phyloP scores from a whole-genome alignment of 92 coral and sea anemone genomes.

The Heliopora coerulea region DNA sequence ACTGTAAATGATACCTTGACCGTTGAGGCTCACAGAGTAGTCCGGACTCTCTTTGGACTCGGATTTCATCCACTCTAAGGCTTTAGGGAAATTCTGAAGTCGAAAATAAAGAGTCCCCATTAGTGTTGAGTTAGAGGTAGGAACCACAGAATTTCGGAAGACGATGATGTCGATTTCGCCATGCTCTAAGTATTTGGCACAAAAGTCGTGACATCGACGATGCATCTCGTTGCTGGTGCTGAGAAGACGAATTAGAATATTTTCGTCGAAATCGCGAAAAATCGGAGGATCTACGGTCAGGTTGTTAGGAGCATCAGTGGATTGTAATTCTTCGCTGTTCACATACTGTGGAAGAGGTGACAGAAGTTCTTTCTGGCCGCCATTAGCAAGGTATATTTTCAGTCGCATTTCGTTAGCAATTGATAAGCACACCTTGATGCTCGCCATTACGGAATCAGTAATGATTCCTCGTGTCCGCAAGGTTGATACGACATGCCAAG shows the following conservation, averaged over 20 bases:
- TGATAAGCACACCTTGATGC: slow-evolving; percentile 6
- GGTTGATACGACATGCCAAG: neutral
- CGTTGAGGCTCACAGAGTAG: neutral
- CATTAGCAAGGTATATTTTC: slow-evolving; percentile 13
- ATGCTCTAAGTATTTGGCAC: neutral
- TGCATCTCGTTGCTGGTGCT: neutral
- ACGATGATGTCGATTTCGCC: slow-evolving; percentile 3
- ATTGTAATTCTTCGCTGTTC: neutral
- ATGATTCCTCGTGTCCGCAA: slow-evolving; percentile 7
- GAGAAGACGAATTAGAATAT: slow-evolving; percentile 13
- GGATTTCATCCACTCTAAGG: slow-evolving; percentile 7
- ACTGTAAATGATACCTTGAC: neutral
- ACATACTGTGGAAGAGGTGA: slow-evolving; percentile 18
- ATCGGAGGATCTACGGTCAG: neutral
- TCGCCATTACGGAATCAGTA: neutral
- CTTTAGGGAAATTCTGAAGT: slow-evolving; percentile 16
- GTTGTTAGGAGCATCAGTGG: neutral
- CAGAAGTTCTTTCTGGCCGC: slow-evolving; percentile 17
- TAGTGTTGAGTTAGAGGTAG: neutral
- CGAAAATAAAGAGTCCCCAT: slow-evolving; percentile 1
- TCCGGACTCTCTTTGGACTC: slow-evolving; percentile 1
- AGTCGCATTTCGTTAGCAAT: slow-evolving; percentile 34
- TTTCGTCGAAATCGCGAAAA: slow-evolving; percentile 6
- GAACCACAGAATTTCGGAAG: neutral
- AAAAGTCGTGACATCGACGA: neutral